Base-by-base conservation (phyloP, 2,888 invertebrate genomes). In the Phaedon cochleariae region DNA sequence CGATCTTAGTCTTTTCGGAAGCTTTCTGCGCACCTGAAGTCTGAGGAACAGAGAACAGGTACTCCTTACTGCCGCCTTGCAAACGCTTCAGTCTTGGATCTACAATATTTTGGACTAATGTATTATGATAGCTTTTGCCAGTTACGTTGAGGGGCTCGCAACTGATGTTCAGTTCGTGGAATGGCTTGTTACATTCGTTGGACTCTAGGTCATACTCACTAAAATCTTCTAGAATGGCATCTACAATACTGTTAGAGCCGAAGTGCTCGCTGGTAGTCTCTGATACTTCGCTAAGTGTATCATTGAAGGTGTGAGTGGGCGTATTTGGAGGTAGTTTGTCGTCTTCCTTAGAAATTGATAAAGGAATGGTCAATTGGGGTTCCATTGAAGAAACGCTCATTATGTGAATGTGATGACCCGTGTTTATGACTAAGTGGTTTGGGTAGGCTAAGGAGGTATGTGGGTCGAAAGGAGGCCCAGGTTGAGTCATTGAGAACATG, bases 401-500 rank as follows among this genome's bases (percentile, higher is more conserved):
- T 65, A 84, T 82, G 72, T 84, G 83, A 54, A 84, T 80, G 73
- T 82, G 82, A 73, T 83, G 83, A 52, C 84, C 84, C 12, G 84
- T 84, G 68, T 84, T 84, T 59, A 84, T 81, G 12, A 84, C 82
- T 67, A 84, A 70, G 71, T 84, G 80, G 66, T 84, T 81, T 9
- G 84, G 83, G 72, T 79, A 84, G 9, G 83, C 82, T 51, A 84
- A 67, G 51, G 83, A 83, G 59, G 83, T 77, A 61, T 80, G 72
- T 2, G 84, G 83, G 68, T 83, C 80, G 68, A 84, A 84, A 12
- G 65, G 68, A 22, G 94, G 95, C 76, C 91, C 92, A 55, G 95
- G 94, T 62, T 81, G 79, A n/a, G 94, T 92, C 74, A 95, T 91
- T 79, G 94, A 94, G 82, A 96, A 95, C 80, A 93, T 94, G 73